Base-by-base conservation (phyloP, 2,888 invertebrate species). In the Synanthedon myopaeformis region DNA sequence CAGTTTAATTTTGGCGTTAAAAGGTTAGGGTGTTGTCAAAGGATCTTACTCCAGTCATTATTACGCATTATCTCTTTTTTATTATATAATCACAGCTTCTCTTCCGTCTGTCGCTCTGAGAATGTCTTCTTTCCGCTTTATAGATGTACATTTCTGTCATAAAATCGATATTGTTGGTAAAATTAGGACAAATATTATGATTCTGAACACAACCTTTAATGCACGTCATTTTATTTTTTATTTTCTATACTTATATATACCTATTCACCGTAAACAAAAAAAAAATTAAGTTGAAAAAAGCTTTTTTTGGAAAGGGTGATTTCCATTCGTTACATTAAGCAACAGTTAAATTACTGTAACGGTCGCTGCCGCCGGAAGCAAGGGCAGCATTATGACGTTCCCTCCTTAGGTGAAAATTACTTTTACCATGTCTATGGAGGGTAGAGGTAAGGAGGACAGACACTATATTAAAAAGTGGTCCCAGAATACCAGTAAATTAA, bases 21-120 rank as follows among this genome's bases (percentile, higher is more conserved):
- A 45, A 13, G 10, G 63, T 65, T 66, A 66, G 49, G 65, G 67
- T 65, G 62, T 60, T 60, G 63, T 64, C 57, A 58, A 14, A 59
- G 59, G 53, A 56, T 72, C 78, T 10, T 35, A 35, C 79, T 75
- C 79, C 82, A 80, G 83, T 83, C 79, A 79, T 76, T 74, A 74
- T 74, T 69, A 68, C 70, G 65, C 61, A 61, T 59, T 68, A 53
- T 61, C 59, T 6, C 53, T 12, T 49, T 49, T 8, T 23, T 49
- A 13, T 49, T 13, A 17, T 49, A 49, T 52, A 54, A 58, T 62
- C 71, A 74, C 74, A 72, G 80, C 82, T 82, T 82, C 55, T 60
- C 70, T 17, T 49, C 19, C 64, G 74, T 70, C 70, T 72, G 58
- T 59, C 70, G 66, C 69, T 66, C 66, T 65, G 67, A 45, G 65